phyloP scores from a whole-genome alignment of 1,140 invertebrate genomes.

The Caligus rogercresseyi region DNA sequence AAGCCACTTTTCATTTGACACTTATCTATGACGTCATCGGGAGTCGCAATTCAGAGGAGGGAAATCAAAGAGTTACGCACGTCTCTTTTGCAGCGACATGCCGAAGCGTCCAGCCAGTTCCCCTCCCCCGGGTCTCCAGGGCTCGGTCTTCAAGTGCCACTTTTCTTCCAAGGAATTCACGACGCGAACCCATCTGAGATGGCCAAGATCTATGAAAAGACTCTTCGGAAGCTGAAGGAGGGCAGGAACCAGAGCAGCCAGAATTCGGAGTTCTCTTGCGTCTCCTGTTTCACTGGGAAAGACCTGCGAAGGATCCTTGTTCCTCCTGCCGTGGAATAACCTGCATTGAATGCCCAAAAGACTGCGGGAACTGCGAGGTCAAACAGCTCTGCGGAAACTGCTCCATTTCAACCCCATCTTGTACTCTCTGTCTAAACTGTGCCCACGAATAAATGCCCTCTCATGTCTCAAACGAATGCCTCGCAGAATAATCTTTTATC shows the following conservation, averaged over 20 bases:
- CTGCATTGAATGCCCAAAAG: no score
- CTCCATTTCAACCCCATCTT: neutral
- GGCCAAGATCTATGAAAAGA: neutral
- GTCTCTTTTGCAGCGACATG: no score
- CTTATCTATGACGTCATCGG: no score
- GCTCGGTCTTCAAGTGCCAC: neutral
- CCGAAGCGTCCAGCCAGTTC: neutral
- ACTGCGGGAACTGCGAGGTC: neutral
- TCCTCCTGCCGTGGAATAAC: neutral
- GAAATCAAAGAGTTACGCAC: no score
- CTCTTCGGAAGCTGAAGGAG: neutral
- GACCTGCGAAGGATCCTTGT: neutral
- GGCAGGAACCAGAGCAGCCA: neutral
- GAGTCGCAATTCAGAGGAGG: no score
- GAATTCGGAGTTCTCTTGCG: neutral
- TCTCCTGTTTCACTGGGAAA: neutral
- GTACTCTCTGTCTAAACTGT: neutral
- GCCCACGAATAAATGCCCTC: no score
- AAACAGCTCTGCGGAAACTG: neutral
- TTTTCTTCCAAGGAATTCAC: neutral
- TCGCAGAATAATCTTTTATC: no score
- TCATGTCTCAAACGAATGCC: no score
- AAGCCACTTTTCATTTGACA: no score
- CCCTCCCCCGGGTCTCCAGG: neutral
- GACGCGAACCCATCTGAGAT: neutral